A percentile compares a stretch with the other conserved stretches of the same genome.
These are phyloP conservation scores for Tolmerus cingulatus DNA, from an alignment of 2,888 invertebrate species.

Conservation along the genomic window DNA sequence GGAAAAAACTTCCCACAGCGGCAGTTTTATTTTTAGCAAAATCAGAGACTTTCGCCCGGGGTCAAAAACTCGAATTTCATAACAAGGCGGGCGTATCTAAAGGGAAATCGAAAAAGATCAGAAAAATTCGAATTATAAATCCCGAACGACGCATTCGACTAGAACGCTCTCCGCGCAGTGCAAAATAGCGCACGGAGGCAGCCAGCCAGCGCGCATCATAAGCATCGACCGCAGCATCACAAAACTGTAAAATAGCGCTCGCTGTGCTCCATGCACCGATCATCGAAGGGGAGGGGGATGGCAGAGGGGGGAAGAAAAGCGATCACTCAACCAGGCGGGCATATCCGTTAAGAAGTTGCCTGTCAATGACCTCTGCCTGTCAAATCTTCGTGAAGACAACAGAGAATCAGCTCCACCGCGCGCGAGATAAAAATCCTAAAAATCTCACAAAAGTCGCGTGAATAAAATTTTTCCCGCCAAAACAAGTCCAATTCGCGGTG, in stretches of 20 bases:
- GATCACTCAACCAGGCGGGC: not conserved
- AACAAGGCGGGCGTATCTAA: not conserved
- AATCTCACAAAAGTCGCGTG: not conserved
- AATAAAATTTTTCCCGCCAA: conserved; percentile 24
- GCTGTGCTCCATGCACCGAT: not conserved
- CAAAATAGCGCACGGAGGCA: not conserved
- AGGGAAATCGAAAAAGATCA: not conserved
- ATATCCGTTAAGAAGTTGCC: conserved; percentile 25
- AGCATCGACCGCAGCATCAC: not conserved
- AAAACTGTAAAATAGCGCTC: not conserved
- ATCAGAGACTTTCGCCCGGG: not conserved
- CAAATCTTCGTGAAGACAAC: not conserved
- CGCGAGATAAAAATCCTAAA: not conserved
- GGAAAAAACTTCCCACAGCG: not conserved
- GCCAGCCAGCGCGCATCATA: not conserved
- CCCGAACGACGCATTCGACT: not conserved
- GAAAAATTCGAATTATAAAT: not conserved
- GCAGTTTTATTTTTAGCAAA: not conserved
- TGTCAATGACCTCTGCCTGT: conserved; percentile 30
- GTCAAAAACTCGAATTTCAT: not conserved
- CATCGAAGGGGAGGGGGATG: no score
- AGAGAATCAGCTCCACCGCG: not conserved
- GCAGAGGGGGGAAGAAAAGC: not conserved
- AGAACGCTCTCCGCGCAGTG: not conserved
- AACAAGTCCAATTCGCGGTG: not conserved